Base-by-base conservation (phyloP, 2,113 vertebrate species). In the Hystrix brachyura region DNA sequence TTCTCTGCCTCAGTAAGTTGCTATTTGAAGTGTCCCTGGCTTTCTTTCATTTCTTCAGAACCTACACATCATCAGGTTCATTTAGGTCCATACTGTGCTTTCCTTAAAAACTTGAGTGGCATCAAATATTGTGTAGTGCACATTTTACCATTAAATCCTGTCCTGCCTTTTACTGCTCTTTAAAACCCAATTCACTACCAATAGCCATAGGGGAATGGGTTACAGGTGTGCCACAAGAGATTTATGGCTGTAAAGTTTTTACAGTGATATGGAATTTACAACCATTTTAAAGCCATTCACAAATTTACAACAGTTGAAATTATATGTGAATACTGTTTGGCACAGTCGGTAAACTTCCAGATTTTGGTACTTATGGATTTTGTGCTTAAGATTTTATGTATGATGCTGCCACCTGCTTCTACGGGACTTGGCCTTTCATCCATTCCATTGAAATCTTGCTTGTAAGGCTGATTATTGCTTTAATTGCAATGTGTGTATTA, bases 301-400 rank as follows among this genome's bases (percentile, higher is more conserved):
- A 76, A 72, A 46, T 74, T 71, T 76, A 62, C 46, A 88, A 69
- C 43, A 85, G 43, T 92, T 88, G 64, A 97, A 91, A 90, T 87
- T 87, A 53, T 76, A 74, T 94, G 92, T 84, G 53, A 71, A 85
- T 84, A 80, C 82, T 94, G 46, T 87, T 90, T 94, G 38, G 13
- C 72, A 95, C 71, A 93, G 64, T 87, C 69, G 29, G 69, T 94
- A 95, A 95, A 94, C 87, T 67, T 94, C 29, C 53, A 88, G 85
- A 90, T 95, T 96, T 95, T 81, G 81, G 60, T 76, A 69, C 29
- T 84, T 84, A 59, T 25, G 90, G 51, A 92, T 94, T 91, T 64
- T 29, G 32, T 87, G 53, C 48, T 88, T 80, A 94, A 94, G 78
- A 81, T 87, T 94, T 92, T 95, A 64, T 76, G 71, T 4, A 48